Evolutionary conservation across 2,113 vertebrate genomes (phyloP), one percentile per base, ranked within the genome.

Genomic region (Ophiodon elongatus): DNA sequence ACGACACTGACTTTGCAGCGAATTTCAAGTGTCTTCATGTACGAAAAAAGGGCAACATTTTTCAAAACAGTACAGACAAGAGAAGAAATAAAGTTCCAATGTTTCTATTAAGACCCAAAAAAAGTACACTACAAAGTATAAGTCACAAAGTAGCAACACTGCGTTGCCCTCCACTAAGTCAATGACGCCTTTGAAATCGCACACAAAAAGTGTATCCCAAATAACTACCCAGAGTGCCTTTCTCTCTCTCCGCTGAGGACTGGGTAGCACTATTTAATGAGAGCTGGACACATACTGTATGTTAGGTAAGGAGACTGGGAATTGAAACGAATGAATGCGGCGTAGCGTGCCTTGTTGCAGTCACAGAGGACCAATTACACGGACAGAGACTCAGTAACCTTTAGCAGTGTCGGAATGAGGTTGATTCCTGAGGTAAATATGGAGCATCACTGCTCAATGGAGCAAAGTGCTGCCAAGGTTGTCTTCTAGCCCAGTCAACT

Each of bases 321-420:
- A 81, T 74, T 66, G 56, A 85, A 86, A 71, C 15, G 21, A 80
- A 79, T 76, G 78, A 82, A 54, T 43, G 80, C n/a, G 73, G 47
- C 4, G 0, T 23, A 67, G 60, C 45, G 2, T 21, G 14, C 69
- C 83, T 64, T 70, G 76, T 41, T 79, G 67, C 75, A 60, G 39
- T 56, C 78, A 23, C 82, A 29, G 7, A 65, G 71, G 81, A 84
- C 89, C 85, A 93, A 91, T 94, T 93, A 92, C 25, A 31, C 62
- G 19, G 78, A 73, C 83, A 88, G 81, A 86, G 64, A 64, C 39
- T 82, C 73, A 9, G 80, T 86, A 87, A 92, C 88, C 90, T 90
- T 91, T 82, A 82, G 59, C 80, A 19, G 63, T 47, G 78, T 82
- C 80, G 84, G 78, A 89, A 90, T 47, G 65, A 86, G 78, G 83